Base-by-base conservation (phyloP, 2,888 invertebrate genomes). In the Drosophila algonquin region DNA sequence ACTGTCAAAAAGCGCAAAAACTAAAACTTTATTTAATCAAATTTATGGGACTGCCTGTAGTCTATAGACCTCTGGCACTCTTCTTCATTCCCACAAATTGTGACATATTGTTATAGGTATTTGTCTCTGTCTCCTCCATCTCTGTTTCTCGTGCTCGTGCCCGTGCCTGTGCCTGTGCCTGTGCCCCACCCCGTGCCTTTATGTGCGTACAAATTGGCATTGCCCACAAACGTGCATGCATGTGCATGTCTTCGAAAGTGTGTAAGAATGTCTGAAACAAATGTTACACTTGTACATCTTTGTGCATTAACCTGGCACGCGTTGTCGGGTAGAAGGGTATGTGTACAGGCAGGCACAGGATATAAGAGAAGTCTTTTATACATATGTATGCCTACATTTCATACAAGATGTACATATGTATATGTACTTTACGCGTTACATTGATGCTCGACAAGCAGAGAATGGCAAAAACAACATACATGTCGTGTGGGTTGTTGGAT, bases 11-110 rank as follows among this genome's bases (percentile, higher is more conserved):
- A 75, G 75, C 70, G 73, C 67, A 77, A 82, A 40, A 69, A 80
- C 75, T 76, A 71, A 79, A 88, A 88, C 78, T 83, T 90, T 89
- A 87, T 87, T 89, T 89, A 79, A 90, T 88, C 84, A 87, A 90
- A 90, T 90, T 89, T 87, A 89, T 87, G 80, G 77, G 56, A 67
- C 74, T 73, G 72, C 62, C 75, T 59, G 59, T 60, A 73, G 71
- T 47, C 63, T 55, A 45, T 61, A 12, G 14, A 12, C 16, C 10
- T 16, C 16, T 30, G 30, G 46, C 62, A 51, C 27, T 50, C 32
- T 9, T 44, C 30, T 9, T 46, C 30, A 46, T n/a, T 48, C 30
- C 14, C 40, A 54, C 35, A 64, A 74, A 55, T 65, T 68, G 76
- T 83, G 81, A 86, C 81, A 86, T 79, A 81, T 79, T 83, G 79